Base-by-base conservation (phyloP, 2,113 vertebrate genomes). In the Eclectus roratus region DNA sequence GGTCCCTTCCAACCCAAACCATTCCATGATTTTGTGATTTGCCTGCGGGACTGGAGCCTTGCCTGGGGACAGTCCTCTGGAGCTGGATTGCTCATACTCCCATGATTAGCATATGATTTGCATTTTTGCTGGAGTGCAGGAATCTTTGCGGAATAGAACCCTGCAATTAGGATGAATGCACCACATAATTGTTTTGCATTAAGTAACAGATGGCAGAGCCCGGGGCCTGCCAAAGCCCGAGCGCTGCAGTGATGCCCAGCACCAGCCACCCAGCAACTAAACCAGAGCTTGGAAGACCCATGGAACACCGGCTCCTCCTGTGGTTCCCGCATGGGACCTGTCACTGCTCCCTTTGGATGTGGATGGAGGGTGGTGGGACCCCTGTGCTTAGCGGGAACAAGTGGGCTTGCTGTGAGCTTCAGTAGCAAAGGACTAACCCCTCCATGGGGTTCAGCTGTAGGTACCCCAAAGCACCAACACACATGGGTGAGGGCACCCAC, bases 131-230 rank as follows among this genome's bases (percentile, higher is more conserved):
- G 17, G 31, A 88, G 74, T 52, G 7, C 9, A 20, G 91, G 89
- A 58, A 80, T 86, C 89, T 91, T 80, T 80, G 82, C 63, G 21
- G 96, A 66, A 79, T 43, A 80, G 72, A 61, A 58, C 65, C 73
- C 91, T 63, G 89, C 84, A 70, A 91, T 84, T 91, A 66, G 93
- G 94, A 58, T 70, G 86, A 92, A 92, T 94, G 74, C 80, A 89
- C 63, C 24, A 52, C 2, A 4, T 88, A 21, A 76, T 80, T 94
- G 86, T 85, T 94, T 83, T 77, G 80, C 60, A 7, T 69, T 50
- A 55, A 77, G 77, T 49, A 73, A 47, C 93, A 95, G 94, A 96
- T 94, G 89, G 86, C 87, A 37, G 27, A 74, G 71, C 94, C 91
- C 33, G 11, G 18, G 86, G 94, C 71, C 78, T 77, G 78, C 41